Evolutionary conservation across 2,113 vertebrate genomes (phyloP), one percentile per base, ranked within the genome.

Genomic region (Felis chaus): DNA sequence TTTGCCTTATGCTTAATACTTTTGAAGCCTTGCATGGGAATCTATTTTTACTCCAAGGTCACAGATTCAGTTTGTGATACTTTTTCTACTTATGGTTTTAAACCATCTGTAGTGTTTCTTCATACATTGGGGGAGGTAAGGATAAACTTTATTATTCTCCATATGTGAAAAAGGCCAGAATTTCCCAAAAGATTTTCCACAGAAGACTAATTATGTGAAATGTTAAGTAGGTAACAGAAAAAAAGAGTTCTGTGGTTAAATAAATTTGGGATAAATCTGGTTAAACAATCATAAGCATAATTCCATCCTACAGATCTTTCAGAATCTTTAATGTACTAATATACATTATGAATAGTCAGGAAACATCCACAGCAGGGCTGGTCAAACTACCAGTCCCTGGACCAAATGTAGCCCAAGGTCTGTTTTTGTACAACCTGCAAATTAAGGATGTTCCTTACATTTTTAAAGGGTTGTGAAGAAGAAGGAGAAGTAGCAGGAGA

Each of bases 141-240:
- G 55, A 89, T 93, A 55, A 89, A 80, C 5, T 76, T 86, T 73
- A 69, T 94, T 89, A 79, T 97, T 89, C 33, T 91, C 25, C 27
- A 10, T 71, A 78, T 92, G 25, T 73, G 36, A 78, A 87, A 96
- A 94, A 90, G n/a, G 13, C 21, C 36, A 96, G 53, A 94, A 61
- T 92, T 83, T 63, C 27, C 69, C 31, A 50, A 29, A 85, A 12
- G 29, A 78, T 87, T 93, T 96, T 90, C 50, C 68, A 78, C 33
- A 66, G 23, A 66, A 94, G 74, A 79, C 14, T 92, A 89, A 91
- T 33, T 73, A 92, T 6, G 4, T 65, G n/a, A 96, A 29, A 63
- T 57, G 29, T 65, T 76, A 89, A 95, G 41, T 95, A 14, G 10
- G 50, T 90, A 88, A 48, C 33, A 93, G n/a, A 45, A 55, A 74